These are phyloP conservation scores for Pithys albifrons DNA, from an alignment of 2,113 vertebrate species.

Conservation along the genomic window DNA sequence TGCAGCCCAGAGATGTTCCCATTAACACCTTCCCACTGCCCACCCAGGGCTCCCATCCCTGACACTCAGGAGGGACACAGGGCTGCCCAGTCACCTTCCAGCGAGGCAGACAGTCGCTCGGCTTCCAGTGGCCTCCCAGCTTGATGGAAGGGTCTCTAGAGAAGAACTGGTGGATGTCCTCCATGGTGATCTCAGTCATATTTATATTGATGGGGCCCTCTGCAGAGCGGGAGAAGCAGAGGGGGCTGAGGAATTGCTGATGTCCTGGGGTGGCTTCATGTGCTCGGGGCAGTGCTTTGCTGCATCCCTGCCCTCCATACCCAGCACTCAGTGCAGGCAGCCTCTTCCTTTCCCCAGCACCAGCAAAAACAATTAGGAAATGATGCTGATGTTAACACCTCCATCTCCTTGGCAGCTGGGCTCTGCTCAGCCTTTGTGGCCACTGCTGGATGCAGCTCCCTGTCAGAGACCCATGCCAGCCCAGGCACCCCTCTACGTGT, in stretches of 20 bases:
- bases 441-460: background rate
- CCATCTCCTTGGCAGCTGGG: background rate
- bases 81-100: constrained; percentile 86
- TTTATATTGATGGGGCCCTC: constrained; percentile 91
- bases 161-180: constrained; percentile 85
- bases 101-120: constrained; percentile 88
- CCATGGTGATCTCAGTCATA: constrained; percentile 91
- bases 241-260: background rate
- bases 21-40: rapidly evolving
- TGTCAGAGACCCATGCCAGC: rapidly evolving
- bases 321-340: background rate
- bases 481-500: rapidly evolving
- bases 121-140: constrained; percentile 91
- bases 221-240: constrained; percentile 47
- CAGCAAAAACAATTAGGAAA: background rate
- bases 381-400: background rate
- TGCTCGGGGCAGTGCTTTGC: background rate
- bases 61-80: rapidly evolving
- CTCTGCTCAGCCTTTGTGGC: background rate
- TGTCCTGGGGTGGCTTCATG: background rate
- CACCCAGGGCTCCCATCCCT: rapidly evolving
- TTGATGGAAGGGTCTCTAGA: constrained; percentile 78
- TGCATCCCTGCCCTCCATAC: background rate
- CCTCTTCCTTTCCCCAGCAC: background rate
- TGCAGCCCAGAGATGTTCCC: background rate